Conservation (phyloP, 2,113 vertebrate genomes). For the Heterotis niloticus region DNA sequence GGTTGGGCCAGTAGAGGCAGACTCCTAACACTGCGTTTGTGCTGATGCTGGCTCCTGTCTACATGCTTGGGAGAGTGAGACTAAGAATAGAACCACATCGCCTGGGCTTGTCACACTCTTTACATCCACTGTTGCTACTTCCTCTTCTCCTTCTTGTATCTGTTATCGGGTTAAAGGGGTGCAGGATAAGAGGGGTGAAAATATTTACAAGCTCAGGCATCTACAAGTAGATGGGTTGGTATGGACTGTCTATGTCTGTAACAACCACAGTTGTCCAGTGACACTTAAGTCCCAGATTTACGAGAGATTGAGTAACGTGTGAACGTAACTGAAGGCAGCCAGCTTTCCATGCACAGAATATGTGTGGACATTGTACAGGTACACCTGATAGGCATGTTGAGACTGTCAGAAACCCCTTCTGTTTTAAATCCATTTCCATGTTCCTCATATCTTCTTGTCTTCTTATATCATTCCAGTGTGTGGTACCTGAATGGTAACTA, state of each 20-base stretch:
- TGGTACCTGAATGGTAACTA: slow-evolving; percentile 98
- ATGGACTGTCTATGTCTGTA: not conserved
- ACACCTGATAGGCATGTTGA: not conserved
- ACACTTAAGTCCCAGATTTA: not conserved
- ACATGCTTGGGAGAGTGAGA: not conserved
- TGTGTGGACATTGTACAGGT: no score
- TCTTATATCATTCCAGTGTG: slow-evolving; percentile 60
- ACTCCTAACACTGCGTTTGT: not conserved
- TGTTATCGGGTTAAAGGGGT: not conserved
- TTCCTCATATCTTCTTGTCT: not conserved
- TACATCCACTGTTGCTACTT: slow-evolving; percentile 1
- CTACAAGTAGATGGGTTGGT: not conserved
- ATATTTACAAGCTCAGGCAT: not conserved
- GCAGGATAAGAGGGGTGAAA: not conserved
- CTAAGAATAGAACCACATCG: slow-evolving; percentile 22
- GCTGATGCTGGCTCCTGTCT: not conserved
- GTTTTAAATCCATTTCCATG: not conserved
- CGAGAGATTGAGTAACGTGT: not conserved
- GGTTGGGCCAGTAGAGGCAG: not conserved
- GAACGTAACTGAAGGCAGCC: no score
- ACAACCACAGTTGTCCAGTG: not conserved
- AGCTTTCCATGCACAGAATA: not conserved
- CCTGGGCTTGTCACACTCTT: not conserved
- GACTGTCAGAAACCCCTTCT: not conserved
- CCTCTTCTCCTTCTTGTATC: not conserved